A percentile compares a stretch with the other conserved stretches of the same genome.
phyloP scores from a whole-genome alignment of 2,888 invertebrate species.

The Xanthorhoe designata region DNA sequence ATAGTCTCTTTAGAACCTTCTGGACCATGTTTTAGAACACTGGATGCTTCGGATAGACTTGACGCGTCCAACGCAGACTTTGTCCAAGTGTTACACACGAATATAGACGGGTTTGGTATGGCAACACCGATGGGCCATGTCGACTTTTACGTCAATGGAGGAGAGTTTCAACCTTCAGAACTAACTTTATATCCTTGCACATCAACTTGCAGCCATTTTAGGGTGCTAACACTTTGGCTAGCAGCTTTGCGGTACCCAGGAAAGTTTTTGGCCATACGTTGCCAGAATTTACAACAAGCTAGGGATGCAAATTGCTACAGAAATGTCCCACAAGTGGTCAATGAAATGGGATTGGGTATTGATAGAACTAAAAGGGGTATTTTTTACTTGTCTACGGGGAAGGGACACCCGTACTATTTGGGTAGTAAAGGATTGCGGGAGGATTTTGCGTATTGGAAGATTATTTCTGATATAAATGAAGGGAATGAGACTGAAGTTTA shows the following conservation, averaged over 20 bases:
- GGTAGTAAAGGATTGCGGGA: constrained; percentile 66
- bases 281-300: constrained; percentile 70
- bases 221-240: constrained; percentile 67
- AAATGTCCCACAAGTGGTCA: constrained; percentile 59
- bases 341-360: constrained; percentile 63
- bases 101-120: constrained; percentile 81
- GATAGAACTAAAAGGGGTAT: constrained; percentile 65
- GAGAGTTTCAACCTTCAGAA: constrained; percentile 77
- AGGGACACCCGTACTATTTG: constrained; percentile 70
- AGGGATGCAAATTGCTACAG: constrained; percentile 68
- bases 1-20: constrained; percentile 75
- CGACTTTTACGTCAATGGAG: constrained; percentile 77
- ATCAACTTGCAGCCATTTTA: constrained; percentile 75
- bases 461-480: constrained; percentile 66
- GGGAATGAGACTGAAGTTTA: constrained; percentile 68
- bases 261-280: constrained; percentile 70
- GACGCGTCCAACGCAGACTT: constrained; percentile 72
- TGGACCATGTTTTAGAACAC: constrained; percentile 73
- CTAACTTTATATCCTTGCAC: constrained; percentile 68
- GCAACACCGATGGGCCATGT: constrained; percentile 75
- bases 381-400: constrained; percentile 70
- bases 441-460: constrained; percentile 68
- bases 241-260: constrained; percentile 66
- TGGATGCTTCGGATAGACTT: constrained; percentile 61
- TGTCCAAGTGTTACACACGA: constrained; percentile 76